These are phyloP conservation scores for Drosophila mulleri DNA, from an alignment of 2,888 invertebrate genomes.

Conservation along the genomic window DNA sequence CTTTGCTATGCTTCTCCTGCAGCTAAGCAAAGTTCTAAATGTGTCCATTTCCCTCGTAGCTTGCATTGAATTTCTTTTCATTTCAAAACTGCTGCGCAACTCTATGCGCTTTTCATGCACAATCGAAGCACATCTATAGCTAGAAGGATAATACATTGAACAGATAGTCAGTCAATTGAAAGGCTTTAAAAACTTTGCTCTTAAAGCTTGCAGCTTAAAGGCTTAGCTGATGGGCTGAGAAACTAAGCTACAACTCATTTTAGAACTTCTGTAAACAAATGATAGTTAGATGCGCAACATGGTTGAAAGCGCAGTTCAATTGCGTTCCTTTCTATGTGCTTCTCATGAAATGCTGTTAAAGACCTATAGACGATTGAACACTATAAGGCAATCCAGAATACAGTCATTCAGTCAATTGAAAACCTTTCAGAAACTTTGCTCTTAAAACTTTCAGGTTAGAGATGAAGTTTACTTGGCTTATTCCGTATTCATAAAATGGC, in stretches of 20 bases:
- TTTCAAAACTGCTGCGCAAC: neutral
- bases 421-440: neutral
- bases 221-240: neutral
- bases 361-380: neutral
- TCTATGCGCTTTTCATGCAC: neutral
- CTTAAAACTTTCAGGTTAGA: neutral
- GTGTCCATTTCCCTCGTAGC: neutral
- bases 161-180: conserved; percentile 2
- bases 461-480: neutral
- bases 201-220: neutral
- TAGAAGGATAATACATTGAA: neutral
- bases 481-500: neutral
- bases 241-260: neutral
- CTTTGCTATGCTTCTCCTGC: neutral
- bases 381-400: neutral
- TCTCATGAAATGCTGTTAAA: neutral
- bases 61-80: neutral
- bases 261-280: neutral
- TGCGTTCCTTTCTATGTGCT: neutral
- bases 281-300: neutral
- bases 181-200: neutral
- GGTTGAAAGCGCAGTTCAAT: neutral
- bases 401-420: neutral
- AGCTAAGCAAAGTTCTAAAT: conserved; percentile 1
- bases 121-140: neutral